Evolutionary conservation across 1,140 invertebrate species (phyloP), one percentile per base, ranked within the genome.

Genomic region (Zaprionus lachaisei): DNA sequence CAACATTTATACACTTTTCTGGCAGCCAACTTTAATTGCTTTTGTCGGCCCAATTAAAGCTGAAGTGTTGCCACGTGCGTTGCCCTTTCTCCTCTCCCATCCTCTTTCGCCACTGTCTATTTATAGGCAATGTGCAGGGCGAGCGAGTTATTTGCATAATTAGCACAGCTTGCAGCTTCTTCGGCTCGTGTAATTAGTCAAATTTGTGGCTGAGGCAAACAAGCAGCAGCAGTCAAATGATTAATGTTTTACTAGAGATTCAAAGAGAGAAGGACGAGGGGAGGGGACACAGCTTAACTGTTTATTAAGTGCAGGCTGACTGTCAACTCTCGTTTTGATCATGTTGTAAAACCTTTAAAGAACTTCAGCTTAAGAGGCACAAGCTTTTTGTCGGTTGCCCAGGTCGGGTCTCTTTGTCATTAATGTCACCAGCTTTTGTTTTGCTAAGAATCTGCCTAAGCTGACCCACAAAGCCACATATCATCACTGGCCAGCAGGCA

Each of bases 131-230:
- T 24, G 31, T 65, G 17, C 22, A 62, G 24, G 14, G 12, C 20
- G 34, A 38, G 17, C 31, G 24, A 28, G 75, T 49, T 26, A 75
- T 86, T 80, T 61, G 67, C 77, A 87, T 86, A 86, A 86, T 83
- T 72, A 83, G 73, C 63, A 54, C 38, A 38, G 31, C 38, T 37
- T 65, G 34, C 60, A 63, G 67, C 41, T 44, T 60, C 63, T 41
- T 61, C 41, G 47, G 11, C 56, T 51, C 22, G 20, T 63, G 65
- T 22, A 65, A 54, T 60, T 5, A 57, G 38, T 34, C 38, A 41
- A 66, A 28, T 54, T 55, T 37, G 15, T 20, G 31, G 28, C 28
- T n/a, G 12, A 14, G 44, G 62, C 5, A 41, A 62, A 62, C 58
- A 44, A 37, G 11, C 44, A 20, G 26, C 6, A 26, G 37, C 37